phyloP scores from a whole-genome alignment of 2,888 invertebrate genomes.

The Phengaris arion region DNA sequence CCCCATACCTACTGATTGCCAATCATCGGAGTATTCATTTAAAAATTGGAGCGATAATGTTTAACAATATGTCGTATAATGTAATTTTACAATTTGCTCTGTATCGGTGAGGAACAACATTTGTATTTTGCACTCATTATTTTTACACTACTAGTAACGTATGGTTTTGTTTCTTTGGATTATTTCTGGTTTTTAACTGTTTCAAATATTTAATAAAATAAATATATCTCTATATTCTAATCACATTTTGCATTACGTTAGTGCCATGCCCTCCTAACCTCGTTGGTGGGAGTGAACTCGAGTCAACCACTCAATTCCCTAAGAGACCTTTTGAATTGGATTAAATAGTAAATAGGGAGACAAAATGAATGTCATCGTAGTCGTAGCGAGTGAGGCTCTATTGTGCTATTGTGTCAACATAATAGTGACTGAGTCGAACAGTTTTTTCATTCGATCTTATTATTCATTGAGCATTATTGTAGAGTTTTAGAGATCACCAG shows the following conservation, averaged over 20 bases:
- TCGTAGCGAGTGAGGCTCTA: slow-evolving; percentile 46
- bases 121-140: background rate
- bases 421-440: slow-evolving; percentile 68
- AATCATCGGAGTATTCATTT: slow-evolving; percentile 53
- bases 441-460: slow-evolving; percentile 68
- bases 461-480: slow-evolving; percentile 74
- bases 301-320: slow-evolving; percentile 38
- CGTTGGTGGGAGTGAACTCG: background rate
- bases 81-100: background rate
- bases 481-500: slow-evolving; percentile 39
- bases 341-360: slow-evolving; percentile 56
- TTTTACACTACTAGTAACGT: background rate
- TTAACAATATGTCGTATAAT: slow-evolving; percentile 20
- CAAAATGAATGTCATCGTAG: slow-evolving; percentile 49
- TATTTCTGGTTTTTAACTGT: background rate
- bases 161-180: background rate
- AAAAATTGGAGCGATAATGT: slow-evolving; percentile 38
- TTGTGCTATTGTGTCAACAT: slow-evolving; percentile 75
- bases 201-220: no score
- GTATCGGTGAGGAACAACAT: background rate
- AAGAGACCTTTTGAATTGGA: slow-evolving; percentile 46
- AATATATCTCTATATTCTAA: no score
- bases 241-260: background rate
- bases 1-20: slow-evolving; percentile 47
- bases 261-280: background rate